Percentiles rank a stretch among this genome's conserved stretches.
Conservation (phyloP, 2,797 vertebrate species). For the Cynodonichthys magdalenae region DNA sequence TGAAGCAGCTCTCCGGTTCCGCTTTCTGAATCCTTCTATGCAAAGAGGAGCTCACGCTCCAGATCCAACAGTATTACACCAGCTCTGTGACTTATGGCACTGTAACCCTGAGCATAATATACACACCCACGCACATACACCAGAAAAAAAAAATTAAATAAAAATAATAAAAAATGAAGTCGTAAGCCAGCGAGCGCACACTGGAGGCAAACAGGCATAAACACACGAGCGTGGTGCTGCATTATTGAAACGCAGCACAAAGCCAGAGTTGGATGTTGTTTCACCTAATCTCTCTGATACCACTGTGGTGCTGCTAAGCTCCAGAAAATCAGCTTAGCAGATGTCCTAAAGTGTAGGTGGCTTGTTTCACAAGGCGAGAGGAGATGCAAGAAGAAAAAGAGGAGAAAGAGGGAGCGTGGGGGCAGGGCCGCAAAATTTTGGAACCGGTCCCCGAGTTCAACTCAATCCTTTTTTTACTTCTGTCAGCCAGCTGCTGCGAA, state of each 20-base stretch:
- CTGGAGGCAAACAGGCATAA: slow-evolving; percentile 44
- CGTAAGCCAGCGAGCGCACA: slow-evolving; percentile 22
- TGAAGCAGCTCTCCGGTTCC: slow-evolving; percentile 59
- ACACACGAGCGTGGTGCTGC: slow-evolving; percentile 43
- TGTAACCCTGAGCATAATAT: slow-evolving; percentile 57
- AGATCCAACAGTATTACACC: slow-evolving; percentile 69
- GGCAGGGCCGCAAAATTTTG: slow-evolving; percentile 55
- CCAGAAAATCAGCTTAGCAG: slow-evolving; percentile 84
- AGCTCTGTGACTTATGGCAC: slow-evolving; percentile 73
- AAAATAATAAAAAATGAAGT: slow-evolving; percentile 1
- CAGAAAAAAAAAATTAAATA: slow-evolving; percentile 1
- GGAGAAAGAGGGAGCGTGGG: slow-evolving; percentile 35
- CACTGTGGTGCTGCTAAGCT: slow-evolving; percentile 79
- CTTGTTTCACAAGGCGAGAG: slow-evolving; percentile 76
- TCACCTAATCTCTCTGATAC: slow-evolving; percentile 82
- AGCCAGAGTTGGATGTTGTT: slow-evolving; percentile 81
- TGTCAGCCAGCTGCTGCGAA: slow-evolving; percentile 56
- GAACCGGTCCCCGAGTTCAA: slow-evolving; percentile 53
- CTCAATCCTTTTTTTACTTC: slow-evolving; percentile 53
- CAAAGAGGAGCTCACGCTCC: slow-evolving; percentile 60
- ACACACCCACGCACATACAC: slow-evolving; percentile 51
- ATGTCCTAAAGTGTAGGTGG: slow-evolving; percentile 83
- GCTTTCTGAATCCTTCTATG: slow-evolving; percentile 56
- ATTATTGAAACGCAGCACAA: slow-evolving; percentile 75
- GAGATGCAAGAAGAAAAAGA: slow-evolving; percentile 48